phyloP scores from a whole-genome alignment of 2,888 invertebrate genomes.

The Colostygia pectinataria region DNA sequence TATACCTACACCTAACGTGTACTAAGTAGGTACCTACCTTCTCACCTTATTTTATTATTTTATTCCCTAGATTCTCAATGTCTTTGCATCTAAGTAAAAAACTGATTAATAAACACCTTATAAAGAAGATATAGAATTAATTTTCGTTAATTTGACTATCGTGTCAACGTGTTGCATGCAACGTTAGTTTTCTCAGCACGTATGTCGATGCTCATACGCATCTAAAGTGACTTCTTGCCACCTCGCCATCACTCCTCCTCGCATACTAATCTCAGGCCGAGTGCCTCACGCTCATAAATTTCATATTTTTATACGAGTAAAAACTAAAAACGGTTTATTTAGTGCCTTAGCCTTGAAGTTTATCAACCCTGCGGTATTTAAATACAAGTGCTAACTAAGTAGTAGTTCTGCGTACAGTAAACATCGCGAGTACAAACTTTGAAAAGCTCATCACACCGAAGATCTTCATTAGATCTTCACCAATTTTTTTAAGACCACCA shows the following conservation, averaged over 20 bases:
- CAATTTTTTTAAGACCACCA: too few relatives aligned
- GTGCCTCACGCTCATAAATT: slow-evolving; percentile 44
- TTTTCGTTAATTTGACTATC: slow-evolving; percentile 58
- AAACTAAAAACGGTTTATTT: slow-evolving; percentile 39
- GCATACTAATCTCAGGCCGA: slow-evolving; percentile 65
- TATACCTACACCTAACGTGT: too few relatives aligned
- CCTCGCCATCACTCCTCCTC: slow-evolving; percentile 57
- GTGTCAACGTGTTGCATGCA: slow-evolving; percentile 43
- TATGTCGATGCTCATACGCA: slow-evolving; percentile 55
- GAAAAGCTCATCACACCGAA: too few relatives aligned
- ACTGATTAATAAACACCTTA: too few relatives aligned
- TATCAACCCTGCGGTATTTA: slow-evolving; percentile 34
- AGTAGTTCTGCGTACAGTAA: too few relatives aligned
- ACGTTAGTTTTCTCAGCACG: slow-evolving; percentile 54
- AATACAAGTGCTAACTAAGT: too few relatives aligned
- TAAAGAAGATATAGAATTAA: not conserved
- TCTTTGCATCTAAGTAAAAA: too few relatives aligned
- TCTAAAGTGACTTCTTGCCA: slow-evolving; percentile 72
- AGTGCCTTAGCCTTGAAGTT: slow-evolving; percentile 37
- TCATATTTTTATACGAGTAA: slow-evolving; percentile 44
- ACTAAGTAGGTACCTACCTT: too few relatives aligned
- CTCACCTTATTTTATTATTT: too few relatives aligned
- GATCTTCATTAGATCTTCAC: too few relatives aligned
- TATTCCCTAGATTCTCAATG: too few relatives aligned
- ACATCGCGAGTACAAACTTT: too few relatives aligned